A percentile compares a stretch with the other conserved stretches of the same genome.
Conservation (phyloP, 2,888 invertebrate species). For the Rhingia rostrata region DNA sequence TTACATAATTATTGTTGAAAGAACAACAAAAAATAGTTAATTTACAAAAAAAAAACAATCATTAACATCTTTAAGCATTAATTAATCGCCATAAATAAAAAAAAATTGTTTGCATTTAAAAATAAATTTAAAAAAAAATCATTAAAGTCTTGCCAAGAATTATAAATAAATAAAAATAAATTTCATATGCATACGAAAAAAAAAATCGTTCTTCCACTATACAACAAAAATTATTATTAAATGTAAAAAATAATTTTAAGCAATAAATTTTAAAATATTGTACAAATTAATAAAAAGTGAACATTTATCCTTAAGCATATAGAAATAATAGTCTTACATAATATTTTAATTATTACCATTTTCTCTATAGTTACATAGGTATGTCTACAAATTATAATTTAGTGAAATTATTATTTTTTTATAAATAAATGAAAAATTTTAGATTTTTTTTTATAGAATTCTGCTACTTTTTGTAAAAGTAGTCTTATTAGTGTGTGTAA, state of each 20-base stretch:
- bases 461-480: constrained; percentile 76
- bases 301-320: constrained; percentile 20
- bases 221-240: constrained; percentile 33
- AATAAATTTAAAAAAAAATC: constrained; percentile 6
- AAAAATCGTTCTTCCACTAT: constrained; percentile 64
- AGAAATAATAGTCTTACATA: constrained; percentile 20
- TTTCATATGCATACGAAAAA: neutral
- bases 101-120: constrained; percentile 39
- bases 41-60: constrained; percentile 11
- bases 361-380: neutral
- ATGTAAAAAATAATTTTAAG: constrained; percentile 40
- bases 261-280: constrained; percentile 28
- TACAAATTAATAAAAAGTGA: constrained; percentile 60
- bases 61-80: constrained; percentile 16
- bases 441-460: constrained; percentile 50
- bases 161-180: constrained; percentile 19
- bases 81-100: constrained; percentile 68
- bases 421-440: constrained; percentile 62
- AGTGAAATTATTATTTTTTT: constrained; percentile 69
- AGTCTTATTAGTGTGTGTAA: constrained; percentile 68
- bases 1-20: constrained; percentile 70
- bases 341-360: constrained; percentile 4
- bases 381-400: constrained; percentile 68
- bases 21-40: constrained; percentile 32
- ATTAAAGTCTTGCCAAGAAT: constrained; percentile 64